Conservation (phyloP, 2,797 vertebrate genomes). For the Peromyscus melanophrys region DNA sequence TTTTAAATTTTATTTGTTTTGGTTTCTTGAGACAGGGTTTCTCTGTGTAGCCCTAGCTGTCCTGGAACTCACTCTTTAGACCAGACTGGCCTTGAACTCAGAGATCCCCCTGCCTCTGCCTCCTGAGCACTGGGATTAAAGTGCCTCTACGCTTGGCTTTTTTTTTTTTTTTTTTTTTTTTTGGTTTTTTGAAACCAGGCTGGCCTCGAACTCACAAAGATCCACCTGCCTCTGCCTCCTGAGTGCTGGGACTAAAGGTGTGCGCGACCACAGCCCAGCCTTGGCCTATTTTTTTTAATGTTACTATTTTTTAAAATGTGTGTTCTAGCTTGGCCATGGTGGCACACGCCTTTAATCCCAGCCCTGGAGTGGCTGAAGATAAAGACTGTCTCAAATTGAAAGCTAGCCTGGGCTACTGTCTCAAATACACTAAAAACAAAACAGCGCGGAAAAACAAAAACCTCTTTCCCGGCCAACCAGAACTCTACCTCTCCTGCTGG, state of each 20-base stretch:
- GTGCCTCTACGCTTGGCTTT: background rate
- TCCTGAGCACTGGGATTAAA: background rate
- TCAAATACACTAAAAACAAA: background rate
- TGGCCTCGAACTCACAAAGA: no score
- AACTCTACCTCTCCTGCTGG: constrained; percentile 97
- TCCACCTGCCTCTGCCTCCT: no score
- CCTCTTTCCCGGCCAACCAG: background rate
- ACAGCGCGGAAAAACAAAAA: background rate
- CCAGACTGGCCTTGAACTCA: background rate
- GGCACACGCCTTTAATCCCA: background rate
- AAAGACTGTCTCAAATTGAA: background rate
- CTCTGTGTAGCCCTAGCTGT: background rate
- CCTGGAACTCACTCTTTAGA: background rate
- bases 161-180: background rate
- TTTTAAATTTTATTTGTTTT: background rate
- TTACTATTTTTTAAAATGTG: background rate
- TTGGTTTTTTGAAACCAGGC: background rate
- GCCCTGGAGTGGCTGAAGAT: background rate
- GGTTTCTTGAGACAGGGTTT: background rate
- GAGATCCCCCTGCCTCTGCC: background rate
- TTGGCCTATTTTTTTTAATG: background rate
- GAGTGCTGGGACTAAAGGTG: no score
- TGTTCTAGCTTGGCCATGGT: background rate
- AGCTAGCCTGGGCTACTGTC: background rate
- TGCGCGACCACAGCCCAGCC: no score